Evolutionary conservation across 2,888 invertebrate species (phyloP), one percentile per base, ranked within the genome.

Genomic region (Phorcus lineatus): DNA sequence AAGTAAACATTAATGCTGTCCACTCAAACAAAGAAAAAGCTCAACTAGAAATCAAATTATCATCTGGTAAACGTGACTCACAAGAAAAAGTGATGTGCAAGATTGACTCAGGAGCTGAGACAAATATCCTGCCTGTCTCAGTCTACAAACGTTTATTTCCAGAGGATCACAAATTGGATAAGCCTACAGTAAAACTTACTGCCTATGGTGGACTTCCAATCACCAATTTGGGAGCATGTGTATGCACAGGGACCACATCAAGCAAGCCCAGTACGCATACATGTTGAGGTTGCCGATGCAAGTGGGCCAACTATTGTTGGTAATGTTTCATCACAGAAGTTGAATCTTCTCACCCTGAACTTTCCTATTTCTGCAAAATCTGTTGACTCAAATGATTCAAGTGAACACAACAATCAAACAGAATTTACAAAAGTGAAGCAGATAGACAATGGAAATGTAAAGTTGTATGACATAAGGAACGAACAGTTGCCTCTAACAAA

Each of bases 271-370:
- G 40, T 36, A 36, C 36, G 36, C 7, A 36, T 36, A 36, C 36
- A 36, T 36, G 74, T 40, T 6, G 76, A 76, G 19, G 76, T 76
- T 19, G 76, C 76, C 9, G 76, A 77, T n/a, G 62, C 24, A 36
- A 66, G 17, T 36, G 57, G 57, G n/a, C 57, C 77, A 36, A 62
- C 40, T n/a, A 77, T 77, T 17, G 62, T 77, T 19, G 77, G 77
- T 7, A 66, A 77, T 36, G 36, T 16, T 6, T 0, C 77, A n/a
- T 31, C 62, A 17, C 77, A 77, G 36, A 16, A 77, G 36, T 57
- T 62, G 13, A 40, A 40, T 17, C 24, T 66, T 28, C n/a, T 77
- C 11, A 77, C 57, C 31, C 66, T 62, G 24, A 31, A 16, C 13
- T 77, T 57, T 17, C 62, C 36, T 2, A 57, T 17, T n/a, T 40